Evolutionary conservation across 92 coral and sea anemone genomes (phyloP).

Genomic region (Desmophyllum pertusum): DNA sequence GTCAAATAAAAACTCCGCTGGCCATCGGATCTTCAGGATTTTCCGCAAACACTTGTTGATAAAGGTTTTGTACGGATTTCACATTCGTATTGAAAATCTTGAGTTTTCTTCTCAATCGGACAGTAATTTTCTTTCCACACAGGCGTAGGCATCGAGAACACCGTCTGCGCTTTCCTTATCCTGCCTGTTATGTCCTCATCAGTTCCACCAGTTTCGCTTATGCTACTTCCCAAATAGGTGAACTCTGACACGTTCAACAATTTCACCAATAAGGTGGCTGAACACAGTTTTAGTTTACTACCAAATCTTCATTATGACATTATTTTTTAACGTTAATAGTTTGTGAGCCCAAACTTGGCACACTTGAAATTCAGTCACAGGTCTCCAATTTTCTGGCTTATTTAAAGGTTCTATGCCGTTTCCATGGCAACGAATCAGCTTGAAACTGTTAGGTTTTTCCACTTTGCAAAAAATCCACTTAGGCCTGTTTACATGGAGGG

Average conservation of each 20-base stretch:
- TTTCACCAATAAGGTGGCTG: neutral
- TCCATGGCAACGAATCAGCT: too few species aligned
- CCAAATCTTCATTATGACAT: too few species aligned
- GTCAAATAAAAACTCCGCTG: too few species aligned
- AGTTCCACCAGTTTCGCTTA: neutral
- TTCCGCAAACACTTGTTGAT: neutral
- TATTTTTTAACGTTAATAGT: too few species aligned
- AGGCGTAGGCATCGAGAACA: neutral
- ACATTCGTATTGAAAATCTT: neutral
- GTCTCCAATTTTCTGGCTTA: too few species aligned
- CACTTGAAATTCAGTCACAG: too few species aligned
- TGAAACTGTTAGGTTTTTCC: too few species aligned
- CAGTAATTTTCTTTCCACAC: neutral
- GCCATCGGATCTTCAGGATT: conserved; percentile 6
- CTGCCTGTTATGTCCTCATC: neutral
- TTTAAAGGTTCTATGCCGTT: too few species aligned
- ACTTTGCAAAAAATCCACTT: too few species aligned
- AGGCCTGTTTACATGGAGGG: too few species aligned
- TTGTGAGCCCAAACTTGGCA: too few species aligned
- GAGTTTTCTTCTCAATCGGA: neutral
- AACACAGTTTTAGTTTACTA: too few species aligned
- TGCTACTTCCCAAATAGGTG: neutral
- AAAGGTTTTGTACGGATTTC: neutral
- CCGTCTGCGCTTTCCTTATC: neutral
- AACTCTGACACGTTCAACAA: neutral